phyloP scores from a whole-genome alignment of 2,888 invertebrate genomes.

The Phaonia tiefii region DNA sequence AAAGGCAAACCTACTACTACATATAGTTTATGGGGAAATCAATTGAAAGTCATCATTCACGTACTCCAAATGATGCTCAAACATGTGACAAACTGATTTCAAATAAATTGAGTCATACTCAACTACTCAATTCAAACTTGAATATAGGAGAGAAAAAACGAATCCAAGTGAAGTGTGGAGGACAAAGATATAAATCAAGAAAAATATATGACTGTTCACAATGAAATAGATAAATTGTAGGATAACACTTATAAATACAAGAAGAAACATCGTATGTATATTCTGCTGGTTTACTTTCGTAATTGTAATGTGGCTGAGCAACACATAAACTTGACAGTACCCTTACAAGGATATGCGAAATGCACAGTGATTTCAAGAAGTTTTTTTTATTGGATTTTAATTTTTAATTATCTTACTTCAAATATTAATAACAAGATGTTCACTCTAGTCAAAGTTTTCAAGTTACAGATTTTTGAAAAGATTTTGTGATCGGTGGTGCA shows the following conservation, averaged over 20 bases:
- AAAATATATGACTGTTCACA: background rate
- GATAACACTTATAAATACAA: constrained; percentile 19
- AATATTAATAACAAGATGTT: too few relatives aligned
- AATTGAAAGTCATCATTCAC: constrained; percentile 67
- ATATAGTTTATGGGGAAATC: constrained; percentile 16
- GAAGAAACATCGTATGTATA: background rate
- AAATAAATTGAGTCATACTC: constrained; percentile 69
- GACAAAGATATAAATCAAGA: background rate
- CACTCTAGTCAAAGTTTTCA: too few relatives aligned
- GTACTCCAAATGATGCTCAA: constrained; percentile 68
- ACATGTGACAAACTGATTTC: constrained; percentile 69
- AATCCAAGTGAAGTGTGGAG: background rate
- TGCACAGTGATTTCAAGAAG: too few relatives aligned
- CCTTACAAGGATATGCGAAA: too few relatives aligned
- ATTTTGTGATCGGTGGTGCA: too few relatives aligned
- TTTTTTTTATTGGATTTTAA: too few relatives aligned
- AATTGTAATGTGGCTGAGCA: too few relatives aligned
- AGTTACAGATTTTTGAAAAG: too few relatives aligned
- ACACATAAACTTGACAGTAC: too few relatives aligned
- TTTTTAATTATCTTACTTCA: too few relatives aligned
- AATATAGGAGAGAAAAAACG: constrained; percentile 9
- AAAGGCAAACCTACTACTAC: background rate
- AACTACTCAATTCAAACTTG: constrained; percentile 48
- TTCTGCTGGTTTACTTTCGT: too few relatives aligned
- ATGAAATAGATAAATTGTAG: constrained; percentile 51